Percentiles rank a stretch among this genome's conserved stretches.
Conservation (phyloP, 2,113 vertebrate species). For the Taxidea taxus region DNA sequence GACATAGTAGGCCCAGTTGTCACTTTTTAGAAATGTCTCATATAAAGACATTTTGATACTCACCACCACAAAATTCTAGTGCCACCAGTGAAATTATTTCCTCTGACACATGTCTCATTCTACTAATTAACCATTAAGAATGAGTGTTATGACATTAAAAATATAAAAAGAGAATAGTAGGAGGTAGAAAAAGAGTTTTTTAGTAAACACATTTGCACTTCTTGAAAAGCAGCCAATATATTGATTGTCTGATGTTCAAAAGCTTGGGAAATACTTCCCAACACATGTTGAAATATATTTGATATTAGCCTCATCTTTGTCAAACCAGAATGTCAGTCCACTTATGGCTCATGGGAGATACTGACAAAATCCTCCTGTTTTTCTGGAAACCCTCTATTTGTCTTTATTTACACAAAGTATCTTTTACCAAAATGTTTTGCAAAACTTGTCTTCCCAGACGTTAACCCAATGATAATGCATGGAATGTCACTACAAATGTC, state of each 20-base stretch:
- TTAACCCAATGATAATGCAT: slow-evolving; percentile 60
- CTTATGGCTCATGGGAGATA: slow-evolving; percentile 35
- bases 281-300: slow-evolving; percentile 38
- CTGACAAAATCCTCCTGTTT: slow-evolving; percentile 29
- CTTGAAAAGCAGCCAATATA: slow-evolving; percentile 2
- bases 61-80: neutral
- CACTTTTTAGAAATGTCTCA: slow-evolving; percentile 27
- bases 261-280: neutral
- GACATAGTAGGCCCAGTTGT: neutral
- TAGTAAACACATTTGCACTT: neutral
- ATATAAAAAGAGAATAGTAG: neutral
- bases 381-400: slow-evolving; percentile 35
- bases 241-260: slow-evolving; percentile 16
- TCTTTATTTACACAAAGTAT: slow-evolving; percentile 62
- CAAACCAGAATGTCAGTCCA: slow-evolving; percentile 19
- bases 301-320: neutral
- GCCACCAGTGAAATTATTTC: neutral
- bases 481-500: slow-evolving; percentile 60
- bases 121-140: slow-evolving; percentile 31
- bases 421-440: slow-evolving; percentile 58
- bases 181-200: neutral
- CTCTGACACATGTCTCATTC: neutral
- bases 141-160: slow-evolving; percentile 10
- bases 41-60: neutral
- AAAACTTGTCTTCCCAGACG: slow-evolving; percentile 49